Evolutionary conservation across 2,888 invertebrate genomes (phyloP), one percentile per base, ranked within the genome.

Genomic region (Blastobasis adustella): DNA sequence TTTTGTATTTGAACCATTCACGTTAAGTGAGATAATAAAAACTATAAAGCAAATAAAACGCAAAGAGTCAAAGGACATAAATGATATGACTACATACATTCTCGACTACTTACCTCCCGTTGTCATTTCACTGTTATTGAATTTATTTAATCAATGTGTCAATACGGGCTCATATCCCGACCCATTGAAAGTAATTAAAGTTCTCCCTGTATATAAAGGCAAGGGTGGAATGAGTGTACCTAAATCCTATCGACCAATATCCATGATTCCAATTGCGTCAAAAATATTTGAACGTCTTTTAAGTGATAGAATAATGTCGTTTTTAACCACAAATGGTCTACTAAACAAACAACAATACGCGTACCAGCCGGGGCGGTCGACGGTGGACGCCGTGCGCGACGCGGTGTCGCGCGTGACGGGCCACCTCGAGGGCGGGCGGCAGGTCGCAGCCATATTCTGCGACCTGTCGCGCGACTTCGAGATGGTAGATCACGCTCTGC

Each of bases 401-500:
- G 47, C 48, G 9, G 10, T 49, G 9, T 0, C 39, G 10, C 23
- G 39, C 8, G 50, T 53, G 48, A 41, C 42, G 43, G 10, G 5
- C 23, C 50, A 48, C 43, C 53, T 52, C 37, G 53, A 53, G 46
- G 48, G 40, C 9, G 45, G 47, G 45, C 40, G 50, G 40, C 23
- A 23, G 23, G 23, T 23, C 23, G 23, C 23, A 23, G 53, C 47
- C 6, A 47, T 52, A 47, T 49, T 49, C 36, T 44, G 47, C 42
- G 51, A 51, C 47, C 45, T 47, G 36, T 51, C 51, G 23, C 49
- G 52, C 42, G 49, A 47, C 36, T 53, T 49, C 10, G 53, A 53
- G 40, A 4, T 50, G 45, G 43, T 53, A 5, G 37, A 46, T 10
- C 53, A 53, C 37, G 3, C 48, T 1, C 47, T 53, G 4, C 45